Evolutionary conservation across 1,140 invertebrate species (phyloP), one percentile per base, ranked within the genome.

Genomic region (Manduca sexta): DNA sequence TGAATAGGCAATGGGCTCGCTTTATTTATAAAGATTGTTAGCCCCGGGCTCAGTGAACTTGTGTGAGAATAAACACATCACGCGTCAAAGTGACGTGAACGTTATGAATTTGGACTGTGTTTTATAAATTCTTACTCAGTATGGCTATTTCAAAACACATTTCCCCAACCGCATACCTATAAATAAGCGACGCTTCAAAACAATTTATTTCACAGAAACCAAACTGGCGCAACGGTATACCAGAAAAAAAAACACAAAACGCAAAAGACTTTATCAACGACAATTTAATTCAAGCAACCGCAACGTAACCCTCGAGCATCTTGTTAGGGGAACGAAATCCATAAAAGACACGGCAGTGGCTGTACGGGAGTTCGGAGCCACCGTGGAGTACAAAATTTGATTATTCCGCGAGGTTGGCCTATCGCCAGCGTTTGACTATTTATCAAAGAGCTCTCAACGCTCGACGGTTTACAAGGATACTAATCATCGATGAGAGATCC

Each of bases 1-100:
- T 84, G 81, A 84, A 84, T 84, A 84, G 79, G 81, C 81, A 83
- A 84, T 84, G 81, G 75, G 76, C 66, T 71, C 70, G 72, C 74
- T 84, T 81, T 84, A 84, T 84, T 84, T 84, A 83, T 80, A 84
- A 84, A 84, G 77, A 84, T 81, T 81, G 81, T 80, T 81, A 71
- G 68, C 66, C 58, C 34, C 35, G 54, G 66, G 70, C 67, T 68
- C 69, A 73, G 72, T 80, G 70, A 75, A 82, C 77, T 77, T 70
- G 68, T 65, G 64, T 46, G 55, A 52, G 63, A 79, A 82, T 82
- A 73, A 84, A 84, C 70, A 77, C 70, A 63, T 74, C 65, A 26
- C 21, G 21, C 8, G 21, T 26, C 21, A 26, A 26, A 5, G 33
- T 12, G 13, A n/a, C 11, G 7, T 35, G 8, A 35, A n/a, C 11